Percentiles rank a stretch among this genome's conserved stretches.
Conservation (phyloP, 2,113 vertebrate genomes). For the Gobiocypris rarus region DNA sequence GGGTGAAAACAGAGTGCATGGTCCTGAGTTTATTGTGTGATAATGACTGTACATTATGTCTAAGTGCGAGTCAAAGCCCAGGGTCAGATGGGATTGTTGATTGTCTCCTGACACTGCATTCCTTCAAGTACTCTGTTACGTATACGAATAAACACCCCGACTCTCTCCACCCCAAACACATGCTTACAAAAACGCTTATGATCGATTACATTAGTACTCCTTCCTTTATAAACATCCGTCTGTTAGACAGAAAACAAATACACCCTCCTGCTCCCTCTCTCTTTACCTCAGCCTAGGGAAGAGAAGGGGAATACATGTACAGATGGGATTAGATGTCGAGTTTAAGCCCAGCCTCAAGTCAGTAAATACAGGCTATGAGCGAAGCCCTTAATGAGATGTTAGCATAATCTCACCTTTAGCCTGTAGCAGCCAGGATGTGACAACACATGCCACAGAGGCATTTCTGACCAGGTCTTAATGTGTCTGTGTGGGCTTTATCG, state of each 20-base stretch:
- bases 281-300: background rate
- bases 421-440: background rate
- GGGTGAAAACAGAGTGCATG: background rate
- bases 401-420: slow-evolving; percentile 42
- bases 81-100: background rate
- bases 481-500: slow-evolving; percentile 34
- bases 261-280: background rate
- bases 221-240: background rate
- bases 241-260: background rate
- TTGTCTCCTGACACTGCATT: background rate
- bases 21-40: background rate
- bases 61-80: background rate
- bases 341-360: slow-evolving; percentile 45
- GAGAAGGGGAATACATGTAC: background rate
- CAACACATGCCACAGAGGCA: slow-evolving; percentile 21
- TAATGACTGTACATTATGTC: background rate
- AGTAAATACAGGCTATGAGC: slow-evolving; percentile 47
- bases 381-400: slow-evolving; percentile 44
- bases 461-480: slow-evolving; percentile 34
- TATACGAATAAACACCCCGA: background rate
- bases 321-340: slow-evolving; percentile 36
- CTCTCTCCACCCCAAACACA: background rate
- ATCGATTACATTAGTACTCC: slow-evolving; percentile 3
- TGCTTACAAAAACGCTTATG: background rate
- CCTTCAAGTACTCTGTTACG: background rate